Evolutionary conservation across 2,888 invertebrate species (phyloP).

Genomic region (Lissonota sp.): DNA sequence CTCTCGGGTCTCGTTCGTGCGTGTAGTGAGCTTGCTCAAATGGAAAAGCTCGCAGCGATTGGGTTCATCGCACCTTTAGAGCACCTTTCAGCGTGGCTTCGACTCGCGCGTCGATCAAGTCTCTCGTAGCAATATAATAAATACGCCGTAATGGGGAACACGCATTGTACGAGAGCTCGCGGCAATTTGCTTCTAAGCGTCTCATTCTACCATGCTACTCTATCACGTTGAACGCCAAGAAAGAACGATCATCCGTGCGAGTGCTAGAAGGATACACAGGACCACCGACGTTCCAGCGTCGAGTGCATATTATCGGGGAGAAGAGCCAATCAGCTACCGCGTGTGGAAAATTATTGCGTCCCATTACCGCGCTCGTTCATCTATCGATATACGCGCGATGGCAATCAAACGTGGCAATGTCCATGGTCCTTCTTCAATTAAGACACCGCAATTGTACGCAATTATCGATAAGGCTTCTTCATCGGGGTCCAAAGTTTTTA

Average conservation of each 20-base stretch:
- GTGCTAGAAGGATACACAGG: background rate
- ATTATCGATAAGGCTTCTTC: background rate
- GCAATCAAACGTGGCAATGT: background rate
- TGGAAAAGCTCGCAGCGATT: conserved; percentile 12
- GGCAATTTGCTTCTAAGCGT: conserved; percentile 57
- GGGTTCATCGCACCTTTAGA: conserved; percentile 13
- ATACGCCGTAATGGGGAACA: conserved; percentile 64
- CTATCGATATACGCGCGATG: background rate
- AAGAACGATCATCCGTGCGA: no score
- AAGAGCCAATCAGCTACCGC: conserved; percentile 7
- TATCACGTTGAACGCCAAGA: background rate
- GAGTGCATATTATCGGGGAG: background rate
- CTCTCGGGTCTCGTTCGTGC: conserved; percentile 1
- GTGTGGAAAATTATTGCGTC: background rate
- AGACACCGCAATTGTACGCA: background rate
- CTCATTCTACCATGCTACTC: background rate
- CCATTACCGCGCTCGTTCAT: background rate
- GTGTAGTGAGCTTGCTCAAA: background rate
- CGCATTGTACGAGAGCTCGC: conserved; percentile 53
- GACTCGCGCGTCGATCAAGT: conserved; percentile 68
- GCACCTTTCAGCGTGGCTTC: background rate
- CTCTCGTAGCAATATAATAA: conserved; percentile 68
- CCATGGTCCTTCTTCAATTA: conserved; percentile 4
- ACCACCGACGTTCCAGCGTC: background rate
- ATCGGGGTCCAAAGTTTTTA: background rate